Percentiles rank a stretch among this genome's conserved stretches.
Evolutionary conservation across 2,888 invertebrate species (phyloP).

Genomic region (Synanthedon tipuliformis): DNA sequence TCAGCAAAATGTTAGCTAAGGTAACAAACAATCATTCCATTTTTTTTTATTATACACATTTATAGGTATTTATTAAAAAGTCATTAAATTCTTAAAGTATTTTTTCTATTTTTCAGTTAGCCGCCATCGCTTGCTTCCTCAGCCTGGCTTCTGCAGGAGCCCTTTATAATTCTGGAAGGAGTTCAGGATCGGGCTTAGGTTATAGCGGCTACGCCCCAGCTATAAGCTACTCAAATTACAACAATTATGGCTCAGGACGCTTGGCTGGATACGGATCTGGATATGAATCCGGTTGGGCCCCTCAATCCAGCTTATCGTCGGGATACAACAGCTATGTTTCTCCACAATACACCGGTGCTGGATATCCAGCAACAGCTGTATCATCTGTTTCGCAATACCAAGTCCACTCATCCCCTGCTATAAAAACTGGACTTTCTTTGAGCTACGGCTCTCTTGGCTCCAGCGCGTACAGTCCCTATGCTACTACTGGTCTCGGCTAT

Average conservation of each 20-base stretch:
- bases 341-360: neutral
- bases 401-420: neutral
- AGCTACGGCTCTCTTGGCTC: neutral
- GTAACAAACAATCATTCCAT: conserved; percentile 20
- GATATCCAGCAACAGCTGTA: neutral
- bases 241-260: neutral
- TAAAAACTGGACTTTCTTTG: neutral
- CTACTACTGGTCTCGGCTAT: conserved; percentile 7
- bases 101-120: conserved; percentile 17
- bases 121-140: conserved; percentile 28
- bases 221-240: neutral
- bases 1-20: conserved; percentile 43
- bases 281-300: neutral
- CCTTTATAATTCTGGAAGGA: conserved; percentile 10
- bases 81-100: neutral
- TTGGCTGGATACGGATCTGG: neutral
- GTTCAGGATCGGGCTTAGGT: conserved; percentile 5
- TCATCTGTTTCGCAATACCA: neutral
- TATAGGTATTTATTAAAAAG: neutral
- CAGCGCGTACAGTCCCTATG: neutral
- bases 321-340: neutral
- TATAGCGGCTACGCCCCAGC: neutral
- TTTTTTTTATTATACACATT: neutral
- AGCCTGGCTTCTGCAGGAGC: conserved; percentile 30
- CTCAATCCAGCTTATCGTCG: neutral